Percentiles rank a stretch among this genome's conserved stretches.
Evolutionary conservation across 2,113 vertebrate species (phyloP).

Genomic region (Prochilodus magdalenae): DNA sequence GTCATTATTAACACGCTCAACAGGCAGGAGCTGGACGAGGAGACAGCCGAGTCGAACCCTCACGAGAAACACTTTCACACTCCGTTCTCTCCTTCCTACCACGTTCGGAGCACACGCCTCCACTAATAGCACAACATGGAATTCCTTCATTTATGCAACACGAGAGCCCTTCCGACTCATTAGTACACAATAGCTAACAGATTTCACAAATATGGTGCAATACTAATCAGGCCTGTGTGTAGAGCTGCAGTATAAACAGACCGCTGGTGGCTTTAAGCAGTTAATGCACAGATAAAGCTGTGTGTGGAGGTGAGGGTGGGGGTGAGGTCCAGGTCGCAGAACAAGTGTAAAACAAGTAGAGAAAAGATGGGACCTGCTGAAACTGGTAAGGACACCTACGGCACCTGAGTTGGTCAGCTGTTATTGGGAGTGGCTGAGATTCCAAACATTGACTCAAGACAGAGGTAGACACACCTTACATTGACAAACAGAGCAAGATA

Average conservation of each 20-base stretch:
- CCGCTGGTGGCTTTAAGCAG: neutral
- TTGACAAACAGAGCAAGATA: slow-evolving; percentile 5
- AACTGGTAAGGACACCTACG: neutral
- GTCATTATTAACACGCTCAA: slow-evolving; percentile 52
- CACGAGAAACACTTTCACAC: slow-evolving; percentile 50
- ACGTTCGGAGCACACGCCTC: neutral
- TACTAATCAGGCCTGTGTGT: neutral
- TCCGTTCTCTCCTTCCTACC: neutral
- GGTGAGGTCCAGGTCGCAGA: neutral
- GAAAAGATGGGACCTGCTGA: neutral
- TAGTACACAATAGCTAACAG: neutral
- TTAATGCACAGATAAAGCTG: neutral
- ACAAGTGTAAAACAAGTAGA: neutral
- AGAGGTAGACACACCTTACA: neutral
- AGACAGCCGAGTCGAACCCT: slow-evolving; percentile 47
- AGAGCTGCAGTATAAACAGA: neutral
- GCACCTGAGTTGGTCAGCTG: slow-evolving; percentile 37
- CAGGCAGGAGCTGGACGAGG: slow-evolving; percentile 34
- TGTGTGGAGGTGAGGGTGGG: neutral
- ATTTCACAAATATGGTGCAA: neutral
- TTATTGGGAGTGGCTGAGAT: slow-evolving; percentile 60
- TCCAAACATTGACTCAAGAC: slow-evolving; percentile 64
- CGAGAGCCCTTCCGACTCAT: neutral
- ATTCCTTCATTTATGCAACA: neutral
- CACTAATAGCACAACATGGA: neutral